A percentile compares a stretch with the other conserved stretches of the same genome.
phyloP scores from a whole-genome alignment of 1,140 invertebrate genomes.

The Pachypsylla venusta region DNA sequence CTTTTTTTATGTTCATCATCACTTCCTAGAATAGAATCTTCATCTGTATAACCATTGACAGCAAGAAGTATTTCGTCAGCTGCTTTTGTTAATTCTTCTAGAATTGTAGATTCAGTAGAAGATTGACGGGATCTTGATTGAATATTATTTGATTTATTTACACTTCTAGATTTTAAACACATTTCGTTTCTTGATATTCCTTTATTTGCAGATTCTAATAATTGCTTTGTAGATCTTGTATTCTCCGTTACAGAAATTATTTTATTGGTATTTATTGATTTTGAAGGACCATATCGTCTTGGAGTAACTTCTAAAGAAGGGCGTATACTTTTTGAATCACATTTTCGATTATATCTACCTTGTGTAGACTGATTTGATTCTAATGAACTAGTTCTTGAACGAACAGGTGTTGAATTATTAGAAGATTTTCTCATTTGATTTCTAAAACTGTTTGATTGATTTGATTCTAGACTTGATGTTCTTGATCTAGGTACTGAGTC shows the following conservation, averaged over 20 bases:
- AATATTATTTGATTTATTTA: not conserved
- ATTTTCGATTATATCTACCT: not conserved
- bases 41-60: conserved; percentile 37
- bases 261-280: not conserved
- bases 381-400: not conserved
- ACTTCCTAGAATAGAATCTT: conserved; percentile 27
- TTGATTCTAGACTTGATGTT: not conserved
- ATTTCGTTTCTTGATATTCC: not conserved
- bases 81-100: conserved; percentile 36
- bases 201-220: not conserved
- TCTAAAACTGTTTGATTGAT: not conserved
- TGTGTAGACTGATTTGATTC: not conserved
- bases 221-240: not conserved
- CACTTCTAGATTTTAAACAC: not conserved
- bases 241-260: not conserved
- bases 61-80: conserved; percentile 37
- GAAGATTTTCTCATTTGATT: not conserved
- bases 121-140: not conserved
- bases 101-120: conserved; percentile 28
- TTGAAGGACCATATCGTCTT: not conserved
- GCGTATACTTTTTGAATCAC: not conserved
- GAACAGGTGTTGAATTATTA: not conserved
- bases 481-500: not conserved
- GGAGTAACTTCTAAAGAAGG: not conserved
- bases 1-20: conserved; percentile 26